Percentiles rank a stretch among this genome's conserved stretches.
phyloP scores from a whole-genome alignment of 2,797 vertebrate genomes.

The Gambusia yucatana region DNA sequence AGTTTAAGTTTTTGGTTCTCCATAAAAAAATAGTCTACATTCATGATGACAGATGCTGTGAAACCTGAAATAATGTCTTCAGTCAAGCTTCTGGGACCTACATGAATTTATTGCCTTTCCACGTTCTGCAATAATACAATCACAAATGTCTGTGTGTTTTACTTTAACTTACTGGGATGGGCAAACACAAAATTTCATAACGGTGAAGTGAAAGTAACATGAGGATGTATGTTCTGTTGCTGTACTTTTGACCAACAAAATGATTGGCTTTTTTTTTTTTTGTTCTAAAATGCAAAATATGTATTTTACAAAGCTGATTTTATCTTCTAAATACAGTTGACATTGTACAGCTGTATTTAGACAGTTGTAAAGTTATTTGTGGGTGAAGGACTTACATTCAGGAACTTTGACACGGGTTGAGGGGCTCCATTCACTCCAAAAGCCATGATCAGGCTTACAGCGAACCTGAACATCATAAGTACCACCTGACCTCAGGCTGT shows the following conservation, averaged over 20 bases:
- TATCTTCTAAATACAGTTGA: not conserved
- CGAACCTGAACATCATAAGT: slow-evolving; percentile 88
- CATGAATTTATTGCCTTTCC: not conserved
- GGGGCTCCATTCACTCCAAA: slow-evolving; percentile 91
- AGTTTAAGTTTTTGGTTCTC: not conserved
- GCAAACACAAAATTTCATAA: not conserved
- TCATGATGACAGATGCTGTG: not conserved
- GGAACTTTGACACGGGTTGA: slow-evolving; percentile 77
- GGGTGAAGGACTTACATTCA: slow-evolving; percentile 81
- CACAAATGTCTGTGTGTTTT: not conserved
- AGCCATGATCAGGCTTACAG: slow-evolving; percentile 88
- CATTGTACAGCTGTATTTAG: not conserved
- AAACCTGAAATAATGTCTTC: not conserved
- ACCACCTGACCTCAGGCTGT: slow-evolving; percentile 83
- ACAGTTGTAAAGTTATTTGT: not conserved
- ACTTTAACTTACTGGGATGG: not conserved
- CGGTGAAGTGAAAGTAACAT: not conserved
- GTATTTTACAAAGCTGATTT: not conserved
- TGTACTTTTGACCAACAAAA: not conserved
- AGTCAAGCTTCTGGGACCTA: not conserved
- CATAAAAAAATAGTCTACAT: not conserved
- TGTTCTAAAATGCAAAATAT: not conserved
- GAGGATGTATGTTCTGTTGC: not conserved
- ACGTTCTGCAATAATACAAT: not conserved
- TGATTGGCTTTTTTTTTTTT: not conserved